Base-by-base conservation (phyloP, 2,797 vertebrate genomes). In the Halcyon leucocephala region DNA sequence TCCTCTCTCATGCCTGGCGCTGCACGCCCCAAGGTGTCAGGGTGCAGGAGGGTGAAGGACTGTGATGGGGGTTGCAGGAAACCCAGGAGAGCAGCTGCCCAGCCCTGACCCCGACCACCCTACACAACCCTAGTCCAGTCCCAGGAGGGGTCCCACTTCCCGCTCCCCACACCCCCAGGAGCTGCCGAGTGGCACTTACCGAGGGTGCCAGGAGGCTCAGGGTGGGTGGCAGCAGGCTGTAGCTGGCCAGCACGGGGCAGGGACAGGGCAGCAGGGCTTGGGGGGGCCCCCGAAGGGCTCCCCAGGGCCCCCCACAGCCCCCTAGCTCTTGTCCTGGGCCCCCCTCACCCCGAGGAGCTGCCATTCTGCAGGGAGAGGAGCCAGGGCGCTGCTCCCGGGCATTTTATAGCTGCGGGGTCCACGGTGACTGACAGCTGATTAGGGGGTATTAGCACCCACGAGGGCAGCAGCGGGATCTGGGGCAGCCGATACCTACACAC, bases 381-480 rank as follows among this genome's bases (percentile, higher is more conserved):
- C 44, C 0, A 1, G 46, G 87, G 61, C 88, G 62, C 65, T 39
- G 72, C 54, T 74, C 66, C 15, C 0, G 6, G 49, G 67, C 2
- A 3, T 74, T 96, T 96, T 97, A 97, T 96, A 97, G 66, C 51
- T 44, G 85, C 61, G 16, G 82, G 94, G 93, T 86, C 84, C 0
- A 0, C 3, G 18, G 69, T 90, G 94, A 93, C 54, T 86, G 96
- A 90, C 82, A 94, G 94, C 76, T 78, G 96, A 91, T 95, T 91
- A 95, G 73, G 82, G 88, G 76, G 96, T 11, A 95, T 94, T 95
- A 95, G 72, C 84, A 82, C 89, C 87, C 91, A 80, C 0, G 69
- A 62, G 78, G 62, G 82, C 4, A 2, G 86, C 54, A 52, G 49
- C 71, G 73, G 28, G 55, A 93, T 87, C 90, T 91, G 91, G 94